These are phyloP conservation scores for Phymatocera aterrima DNA, from an alignment of 2,888 invertebrate genomes.

Conservation along the genomic window DNA sequence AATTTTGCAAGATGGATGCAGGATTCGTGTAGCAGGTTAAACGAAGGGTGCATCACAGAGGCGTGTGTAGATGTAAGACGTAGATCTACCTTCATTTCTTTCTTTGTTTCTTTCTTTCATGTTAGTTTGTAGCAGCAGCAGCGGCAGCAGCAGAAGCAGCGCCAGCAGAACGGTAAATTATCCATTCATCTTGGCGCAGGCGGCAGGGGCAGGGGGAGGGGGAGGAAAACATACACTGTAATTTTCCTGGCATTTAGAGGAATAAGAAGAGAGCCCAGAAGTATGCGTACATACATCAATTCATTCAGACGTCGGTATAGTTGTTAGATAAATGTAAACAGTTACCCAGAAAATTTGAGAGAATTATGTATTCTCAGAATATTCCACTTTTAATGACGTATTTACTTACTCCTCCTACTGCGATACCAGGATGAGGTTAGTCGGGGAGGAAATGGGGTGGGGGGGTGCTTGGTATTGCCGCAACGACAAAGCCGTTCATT, in stretches of 20 bases:
- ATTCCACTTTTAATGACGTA: constrained; percentile 34
- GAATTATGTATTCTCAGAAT: background rate
- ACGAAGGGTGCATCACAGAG: no score
- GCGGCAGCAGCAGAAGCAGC: background rate
- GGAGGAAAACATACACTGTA: background rate
- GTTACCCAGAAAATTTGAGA: background rate
- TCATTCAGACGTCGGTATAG: background rate
- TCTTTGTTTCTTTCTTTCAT: no score
- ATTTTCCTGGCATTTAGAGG: background rate
- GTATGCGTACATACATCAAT: background rate
- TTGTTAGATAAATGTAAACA: background rate
- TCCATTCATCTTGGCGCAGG: constrained; percentile 8
- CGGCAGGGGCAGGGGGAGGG: no score
- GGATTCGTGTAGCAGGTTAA: no score
- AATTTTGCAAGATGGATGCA: no score
- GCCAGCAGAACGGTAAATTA: constrained; percentile 3
- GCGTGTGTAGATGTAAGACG: no score
- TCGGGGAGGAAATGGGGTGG: background rate
- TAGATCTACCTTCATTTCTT: no score
- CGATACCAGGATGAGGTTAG: background rate
- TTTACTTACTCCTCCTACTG: constrained; percentile 28
- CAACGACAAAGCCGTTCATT: constrained; percentile 23
- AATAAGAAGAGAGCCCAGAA: background rate
- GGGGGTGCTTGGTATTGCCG: background rate
- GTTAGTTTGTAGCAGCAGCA: no score